These are phyloP conservation scores for Sciurus carolinensis DNA, from an alignment of 2,797 vertebrate genomes.

Conservation along the genomic window DNA sequence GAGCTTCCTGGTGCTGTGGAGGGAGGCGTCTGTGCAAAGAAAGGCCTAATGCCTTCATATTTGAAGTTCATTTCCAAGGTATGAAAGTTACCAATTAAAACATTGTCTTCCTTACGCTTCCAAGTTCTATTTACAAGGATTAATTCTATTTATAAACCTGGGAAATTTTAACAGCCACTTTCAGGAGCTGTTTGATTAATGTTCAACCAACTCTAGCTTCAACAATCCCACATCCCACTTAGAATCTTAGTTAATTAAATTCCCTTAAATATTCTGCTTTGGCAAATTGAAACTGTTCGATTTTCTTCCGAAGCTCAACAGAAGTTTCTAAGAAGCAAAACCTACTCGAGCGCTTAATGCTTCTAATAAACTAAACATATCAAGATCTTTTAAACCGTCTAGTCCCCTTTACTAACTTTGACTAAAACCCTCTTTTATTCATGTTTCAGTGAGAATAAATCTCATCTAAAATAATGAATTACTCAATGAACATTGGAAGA, in stretches of 20 bases:
- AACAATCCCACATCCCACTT: slow-evolving; percentile 27
- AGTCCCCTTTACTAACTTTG: neutral
- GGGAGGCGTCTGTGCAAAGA: neutral
- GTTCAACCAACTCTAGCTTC: slow-evolving; percentile 15
- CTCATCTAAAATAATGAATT: slow-evolving; percentile 59
- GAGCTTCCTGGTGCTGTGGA: neutral
- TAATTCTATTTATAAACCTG: slow-evolving; percentile 65
- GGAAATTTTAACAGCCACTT: slow-evolving; percentile 44
- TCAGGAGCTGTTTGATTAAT: slow-evolving; percentile 69
- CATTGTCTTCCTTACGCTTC: neutral
- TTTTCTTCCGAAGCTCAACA: slow-evolving; percentile 63
- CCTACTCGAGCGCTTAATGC: slow-evolving; percentile 29
- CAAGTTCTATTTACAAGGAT: slow-evolving; percentile 34
- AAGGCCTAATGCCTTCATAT: neutral
- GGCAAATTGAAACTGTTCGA: slow-evolving; percentile 54
- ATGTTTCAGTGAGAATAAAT: neutral
- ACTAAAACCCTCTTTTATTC: neutral
- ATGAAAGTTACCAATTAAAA: neutral
- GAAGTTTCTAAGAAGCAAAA: slow-evolving; percentile 46
- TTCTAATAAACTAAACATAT: slow-evolving; percentile 60
- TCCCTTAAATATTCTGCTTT: slow-evolving; percentile 66
- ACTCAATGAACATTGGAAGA: slow-evolving; percentile 6
- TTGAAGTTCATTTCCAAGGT: neutral
- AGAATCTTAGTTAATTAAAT: slow-evolving; percentile 72
- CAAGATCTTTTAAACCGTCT: slow-evolving; percentile 17